Evolutionary conservation across 2,888 invertebrate genomes (phyloP).

Genomic region (Drosophila algonquin): DNA sequence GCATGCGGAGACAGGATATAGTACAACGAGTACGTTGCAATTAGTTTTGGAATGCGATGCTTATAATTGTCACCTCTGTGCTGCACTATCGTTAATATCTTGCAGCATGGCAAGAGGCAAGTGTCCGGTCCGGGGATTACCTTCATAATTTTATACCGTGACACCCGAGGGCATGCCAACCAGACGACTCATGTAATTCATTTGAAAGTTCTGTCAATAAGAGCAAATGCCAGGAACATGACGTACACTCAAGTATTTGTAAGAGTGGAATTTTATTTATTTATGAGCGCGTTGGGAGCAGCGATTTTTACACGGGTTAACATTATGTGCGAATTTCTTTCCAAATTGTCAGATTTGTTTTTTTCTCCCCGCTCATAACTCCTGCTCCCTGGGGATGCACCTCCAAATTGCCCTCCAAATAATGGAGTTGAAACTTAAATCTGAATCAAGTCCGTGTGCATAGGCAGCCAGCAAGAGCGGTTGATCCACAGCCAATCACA

Average conservation of each 20-base stretch:
- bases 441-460: constrained; percentile 13
- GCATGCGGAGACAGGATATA: constrained; percentile 17
- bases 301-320: constrained; percentile 52
- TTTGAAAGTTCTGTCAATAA: constrained; percentile 67
- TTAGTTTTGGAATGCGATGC: constrained; percentile 51
- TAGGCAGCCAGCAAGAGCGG: neutral
- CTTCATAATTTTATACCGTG: constrained; percentile 52
- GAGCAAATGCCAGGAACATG: constrained; percentile 46
- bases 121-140: constrained; percentile 25
- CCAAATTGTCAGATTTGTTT: constrained; percentile 46
- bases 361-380: neutral
- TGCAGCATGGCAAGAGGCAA: neutral
- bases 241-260: constrained; percentile 27
- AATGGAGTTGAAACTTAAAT: constrained; percentile 26
- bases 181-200: constrained; percentile 63
- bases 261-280: constrained; percentile 68
- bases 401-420: neutral
- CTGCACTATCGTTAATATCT: constrained; percentile 1
- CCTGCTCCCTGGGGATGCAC: neutral
- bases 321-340: constrained; percentile 50
- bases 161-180: constrained; percentile 32
- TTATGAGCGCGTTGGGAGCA: constrained; percentile 58
- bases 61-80: neutral
- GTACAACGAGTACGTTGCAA: constrained; percentile 55
- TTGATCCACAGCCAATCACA: constrained; percentile 30